Percentiles rank a stretch among this genome's conserved stretches.
phyloP scores from a whole-genome alignment of 2,113 vertebrate genomes.

The Patagioenas fasciata region DNA sequence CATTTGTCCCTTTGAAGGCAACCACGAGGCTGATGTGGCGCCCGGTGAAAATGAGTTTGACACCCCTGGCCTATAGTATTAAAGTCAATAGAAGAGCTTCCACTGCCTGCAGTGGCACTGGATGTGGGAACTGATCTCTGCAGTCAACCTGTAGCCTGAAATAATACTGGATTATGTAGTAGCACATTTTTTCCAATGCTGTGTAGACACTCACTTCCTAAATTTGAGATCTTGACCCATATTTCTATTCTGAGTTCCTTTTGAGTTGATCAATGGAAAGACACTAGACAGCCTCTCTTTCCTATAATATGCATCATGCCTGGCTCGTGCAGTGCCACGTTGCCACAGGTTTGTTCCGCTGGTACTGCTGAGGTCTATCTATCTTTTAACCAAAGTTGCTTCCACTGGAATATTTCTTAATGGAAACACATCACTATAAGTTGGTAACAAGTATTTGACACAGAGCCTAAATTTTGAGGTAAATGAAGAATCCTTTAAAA shows the following conservation, averaged over 20 bases:
- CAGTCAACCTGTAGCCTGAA: neutral
- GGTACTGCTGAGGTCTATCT: neutral
- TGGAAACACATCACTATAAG: neutral
- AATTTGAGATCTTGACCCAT: neutral
- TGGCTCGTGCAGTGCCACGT: neutral
- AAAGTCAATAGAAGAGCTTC: neutral
- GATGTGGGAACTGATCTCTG: neutral
- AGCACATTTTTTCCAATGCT: neutral
- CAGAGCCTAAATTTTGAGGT: constrained; percentile 22
- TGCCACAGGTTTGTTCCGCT: neutral
- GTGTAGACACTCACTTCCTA: neutral
- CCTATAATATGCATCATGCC: neutral
- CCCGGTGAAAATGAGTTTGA: no score
- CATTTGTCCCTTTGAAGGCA: no score
- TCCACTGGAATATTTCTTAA: neutral
- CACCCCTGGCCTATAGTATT: neutral
- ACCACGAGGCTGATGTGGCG: no score
- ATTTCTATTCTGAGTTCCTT: neutral
- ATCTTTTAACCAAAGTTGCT: neutral
- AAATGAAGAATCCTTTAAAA: neutral
- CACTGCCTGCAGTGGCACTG: neutral
- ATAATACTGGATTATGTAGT: neutral
- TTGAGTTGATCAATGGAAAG: neutral
- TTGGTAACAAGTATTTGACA: neutral
- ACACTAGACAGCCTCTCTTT: neutral